A percentile compares a stretch with the other conserved stretches of the same genome.
phyloP scores from a whole-genome alignment of 2,888 invertebrate genomes.

The Cantharis nigra region DNA sequence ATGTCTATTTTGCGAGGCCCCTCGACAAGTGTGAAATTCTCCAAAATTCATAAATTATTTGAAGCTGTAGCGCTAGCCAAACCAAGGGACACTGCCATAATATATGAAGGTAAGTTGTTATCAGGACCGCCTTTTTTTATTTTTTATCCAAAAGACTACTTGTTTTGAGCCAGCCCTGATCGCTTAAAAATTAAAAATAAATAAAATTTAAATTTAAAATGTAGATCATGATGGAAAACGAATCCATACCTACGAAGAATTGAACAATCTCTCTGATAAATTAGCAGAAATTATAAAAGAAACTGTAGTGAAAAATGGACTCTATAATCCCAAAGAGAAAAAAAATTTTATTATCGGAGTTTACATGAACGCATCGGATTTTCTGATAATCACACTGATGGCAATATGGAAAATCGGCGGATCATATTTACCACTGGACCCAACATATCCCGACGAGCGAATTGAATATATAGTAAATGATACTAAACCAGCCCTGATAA shows the following conservation, averaged over 20 bases:
- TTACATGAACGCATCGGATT: slow-evolving; percentile 77
- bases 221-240: slow-evolving; percentile 39
- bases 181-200: no score
- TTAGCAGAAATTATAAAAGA: slow-evolving; percentile 61
- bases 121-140: no score
- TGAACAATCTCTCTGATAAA: slow-evolving; percentile 62
- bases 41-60: not conserved
- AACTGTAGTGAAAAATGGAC: slow-evolving; percentile 49
- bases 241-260: slow-evolving; percentile 59
- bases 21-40: not conserved
- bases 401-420: slow-evolving; percentile 82
- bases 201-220: not conserved
- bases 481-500: slow-evolving; percentile 69
- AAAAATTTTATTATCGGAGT: slow-evolving; percentile 77
- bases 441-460: slow-evolving; percentile 70
- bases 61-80: not conserved
- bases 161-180: no score
- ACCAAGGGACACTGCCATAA: not conserved
- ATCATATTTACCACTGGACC: slow-evolving; percentile 83
- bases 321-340: slow-evolving; percentile 62
- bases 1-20: not conserved
- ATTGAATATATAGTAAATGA: slow-evolving; percentile 79
- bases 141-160: no score
- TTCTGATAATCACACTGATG: slow-evolving; percentile 67
- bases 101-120: not conserved